Percentiles rank a stretch among this genome's conserved stretches.
phyloP scores from a whole-genome alignment of 2,797 vertebrate genomes.

The Bufotes viridis region DNA sequence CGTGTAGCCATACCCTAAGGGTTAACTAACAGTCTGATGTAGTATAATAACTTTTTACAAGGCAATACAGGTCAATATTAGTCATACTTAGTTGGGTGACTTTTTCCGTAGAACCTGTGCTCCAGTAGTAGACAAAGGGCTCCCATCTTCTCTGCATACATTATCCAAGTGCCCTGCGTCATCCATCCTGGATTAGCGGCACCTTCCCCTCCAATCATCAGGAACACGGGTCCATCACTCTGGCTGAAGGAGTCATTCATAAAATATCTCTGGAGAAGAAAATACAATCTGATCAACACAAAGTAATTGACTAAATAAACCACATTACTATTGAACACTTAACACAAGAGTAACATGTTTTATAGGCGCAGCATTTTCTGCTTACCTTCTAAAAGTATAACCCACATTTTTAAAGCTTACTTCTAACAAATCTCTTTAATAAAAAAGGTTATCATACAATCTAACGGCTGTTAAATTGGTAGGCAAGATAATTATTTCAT shows the following conservation, averaged over 20 bases:
- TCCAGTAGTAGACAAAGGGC: conserved; percentile 74
- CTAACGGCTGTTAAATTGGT: background rate
- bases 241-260: conserved; percentile 69
- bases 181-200: conserved; percentile 72
- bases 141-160: conserved; percentile 71
- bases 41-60: background rate
- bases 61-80: background rate
- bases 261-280: conserved; percentile 73
- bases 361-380: too few relatives aligned
- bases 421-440: background rate
- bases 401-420: too few relatives aligned
- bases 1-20: too few relatives aligned
- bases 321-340: background rate
- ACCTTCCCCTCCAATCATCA: conserved; percentile 77
- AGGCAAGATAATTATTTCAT: background rate
- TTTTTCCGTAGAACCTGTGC: conserved; percentile 79
- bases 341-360: background rate
- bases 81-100: conserved; percentile 69
- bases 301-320: background rate
- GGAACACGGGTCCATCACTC: conserved; percentile 72
- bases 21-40: background rate
- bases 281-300: background rate
- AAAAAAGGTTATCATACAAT: background rate
- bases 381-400: too few relatives aligned
- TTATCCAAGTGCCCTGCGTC: conserved; percentile 72